These are phyloP conservation scores for Drosophila conformis DNA, from an alignment of 2,888 invertebrate genomes.

Conservation along the genomic window DNA sequence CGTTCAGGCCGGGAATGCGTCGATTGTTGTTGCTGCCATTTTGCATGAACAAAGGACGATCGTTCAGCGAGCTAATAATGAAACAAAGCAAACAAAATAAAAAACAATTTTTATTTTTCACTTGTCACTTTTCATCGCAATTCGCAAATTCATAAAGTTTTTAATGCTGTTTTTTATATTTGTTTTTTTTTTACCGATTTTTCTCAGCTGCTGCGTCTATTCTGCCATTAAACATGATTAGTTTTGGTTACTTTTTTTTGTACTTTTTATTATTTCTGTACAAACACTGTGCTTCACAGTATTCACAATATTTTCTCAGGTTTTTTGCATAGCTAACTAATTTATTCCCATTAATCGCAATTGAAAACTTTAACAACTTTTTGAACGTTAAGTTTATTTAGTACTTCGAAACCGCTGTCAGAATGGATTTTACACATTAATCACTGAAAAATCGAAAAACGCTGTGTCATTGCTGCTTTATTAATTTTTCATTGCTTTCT, in stretches of 20 bases:
- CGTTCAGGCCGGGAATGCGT: constrained; percentile 56
- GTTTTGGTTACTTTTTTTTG: constrained; percentile 2
- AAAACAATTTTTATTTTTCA: constrained; percentile 5
- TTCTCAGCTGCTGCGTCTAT: constrained; percentile 57
- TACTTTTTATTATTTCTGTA: constrained; percentile 21
- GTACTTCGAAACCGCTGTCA: background rate
- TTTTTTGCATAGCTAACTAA: constrained; percentile 12
- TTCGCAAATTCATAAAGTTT: background rate
- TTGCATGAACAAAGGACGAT: constrained; percentile 83
- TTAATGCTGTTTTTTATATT: constrained; percentile 1
- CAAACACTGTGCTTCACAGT: constrained; percentile 8
- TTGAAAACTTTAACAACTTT: constrained; percentile 1
- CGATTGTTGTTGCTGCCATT: constrained; percentile 68
- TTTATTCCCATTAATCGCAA: background rate
- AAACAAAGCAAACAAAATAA: constrained; percentile 17
- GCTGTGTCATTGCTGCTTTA: constrained; percentile 30
- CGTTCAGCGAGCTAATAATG: constrained; percentile 75
- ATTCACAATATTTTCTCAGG: constrained; percentile 10
- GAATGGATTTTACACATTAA: background rate
- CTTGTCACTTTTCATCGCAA: background rate
- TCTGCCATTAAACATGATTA: constrained; percentile 68
- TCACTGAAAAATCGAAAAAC: constrained; percentile 37
- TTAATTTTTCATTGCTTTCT: constrained; percentile 42
- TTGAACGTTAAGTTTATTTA: background rate
- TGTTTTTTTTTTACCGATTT: constrained; percentile 62